These are phyloP conservation scores for Stylophora pistillata DNA, from an alignment of 64 coral and sea anemone genomes.

Conservation along the genomic window DNA sequence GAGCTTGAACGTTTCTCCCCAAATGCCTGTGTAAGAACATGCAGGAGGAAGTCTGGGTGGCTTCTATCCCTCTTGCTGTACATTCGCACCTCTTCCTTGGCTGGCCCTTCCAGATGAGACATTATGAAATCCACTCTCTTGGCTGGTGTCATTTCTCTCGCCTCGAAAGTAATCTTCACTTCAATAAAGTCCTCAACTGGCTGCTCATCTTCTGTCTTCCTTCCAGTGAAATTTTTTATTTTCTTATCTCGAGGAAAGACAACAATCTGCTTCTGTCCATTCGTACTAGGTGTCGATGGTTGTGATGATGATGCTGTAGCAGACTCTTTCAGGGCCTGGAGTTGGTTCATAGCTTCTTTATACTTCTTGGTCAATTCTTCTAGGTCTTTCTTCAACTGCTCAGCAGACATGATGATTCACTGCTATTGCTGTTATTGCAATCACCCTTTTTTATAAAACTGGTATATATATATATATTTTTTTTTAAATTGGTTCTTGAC, in stretches of 20 bases:
- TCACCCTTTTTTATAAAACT: background rate
- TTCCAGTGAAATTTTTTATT: background rate
- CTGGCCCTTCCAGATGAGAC: too few species aligned
- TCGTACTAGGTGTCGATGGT: background rate
- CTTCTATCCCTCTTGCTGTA: too few species aligned
- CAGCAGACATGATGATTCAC: background rate
- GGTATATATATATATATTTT: too few species aligned
- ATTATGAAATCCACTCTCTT: too few species aligned
- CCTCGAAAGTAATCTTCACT: too few species aligned
- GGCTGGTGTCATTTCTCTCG: too few species aligned
- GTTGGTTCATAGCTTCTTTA: background rate
- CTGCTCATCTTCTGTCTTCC: background rate
- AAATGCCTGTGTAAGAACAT: too few species aligned
- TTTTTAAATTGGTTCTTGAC: background rate
- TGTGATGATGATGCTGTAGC: background rate
- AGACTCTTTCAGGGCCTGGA: background rate
- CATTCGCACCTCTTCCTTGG: too few species aligned
- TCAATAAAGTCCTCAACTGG: conserved; percentile 38
- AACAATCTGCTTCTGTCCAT: background rate
- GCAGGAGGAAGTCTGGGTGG: too few species aligned
- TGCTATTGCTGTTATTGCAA: background rate
- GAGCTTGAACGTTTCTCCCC: too few species aligned
- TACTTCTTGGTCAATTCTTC: conserved; percentile 5
- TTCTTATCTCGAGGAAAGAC: conserved; percentile 14
- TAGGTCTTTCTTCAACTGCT: background rate